Evolutionary conservation across 2,797 vertebrate species (phyloP).

Genomic region (Cuculus canorus): DNA sequence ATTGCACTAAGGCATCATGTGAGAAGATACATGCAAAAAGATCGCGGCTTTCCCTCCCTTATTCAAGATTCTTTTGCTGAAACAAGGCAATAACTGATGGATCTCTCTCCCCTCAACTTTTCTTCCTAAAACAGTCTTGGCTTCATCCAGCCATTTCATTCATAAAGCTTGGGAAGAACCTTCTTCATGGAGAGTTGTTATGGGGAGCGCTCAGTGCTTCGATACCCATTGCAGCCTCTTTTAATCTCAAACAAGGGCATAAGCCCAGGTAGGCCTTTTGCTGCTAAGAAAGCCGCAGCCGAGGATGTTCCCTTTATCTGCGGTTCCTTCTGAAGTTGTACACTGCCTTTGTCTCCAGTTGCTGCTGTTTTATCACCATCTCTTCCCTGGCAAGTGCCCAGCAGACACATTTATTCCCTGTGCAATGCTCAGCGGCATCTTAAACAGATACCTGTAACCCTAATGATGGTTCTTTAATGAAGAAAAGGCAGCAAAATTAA

Average conservation of each 20-base stretch:
- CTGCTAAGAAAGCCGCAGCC: background rate
- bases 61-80: background rate
- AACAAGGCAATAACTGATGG: background rate
- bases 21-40: constrained; percentile 33
- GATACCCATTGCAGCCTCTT: background rate
- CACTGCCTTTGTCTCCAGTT: background rate
- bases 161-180: background rate
- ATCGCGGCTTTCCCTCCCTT: background rate
- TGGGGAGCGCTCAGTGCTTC: background rate
- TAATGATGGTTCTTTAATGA: constrained; percentile 34
- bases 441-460: constrained; percentile 55
- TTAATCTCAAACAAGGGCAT: background rate
- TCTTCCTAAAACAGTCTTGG: background rate
- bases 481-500: constrained; percentile 70
- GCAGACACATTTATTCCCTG: constrained; percentile 47
- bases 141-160: background rate
- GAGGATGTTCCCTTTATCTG: background rate
- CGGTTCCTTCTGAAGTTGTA: background rate
- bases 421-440: constrained; percentile 26
- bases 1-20: constrained; percentile 46
- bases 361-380: constrained; percentile 20
- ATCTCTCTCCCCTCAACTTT: background rate
- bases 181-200: background rate
- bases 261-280: background rate
- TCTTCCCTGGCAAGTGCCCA: constrained; percentile 26